Evolutionary conservation across 2,888 invertebrate species (phyloP).

Genomic region (Melanostoma scalare): DNA sequence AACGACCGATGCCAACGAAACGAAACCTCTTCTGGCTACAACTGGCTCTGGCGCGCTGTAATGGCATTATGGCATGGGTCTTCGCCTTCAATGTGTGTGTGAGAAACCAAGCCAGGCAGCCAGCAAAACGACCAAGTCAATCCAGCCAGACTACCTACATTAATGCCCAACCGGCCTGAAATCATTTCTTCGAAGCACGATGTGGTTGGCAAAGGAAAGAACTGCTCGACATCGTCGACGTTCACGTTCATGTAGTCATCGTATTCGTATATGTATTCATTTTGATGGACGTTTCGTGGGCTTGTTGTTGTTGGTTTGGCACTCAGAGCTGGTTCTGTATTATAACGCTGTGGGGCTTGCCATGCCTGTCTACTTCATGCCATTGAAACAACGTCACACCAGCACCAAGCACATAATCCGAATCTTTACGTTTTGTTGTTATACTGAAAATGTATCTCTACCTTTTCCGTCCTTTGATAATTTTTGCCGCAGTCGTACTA

Average conservation of each 20-base stretch:
- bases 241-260: constrained; percentile 20
- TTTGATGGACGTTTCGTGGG: constrained; percentile 50
- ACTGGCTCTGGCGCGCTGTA: constrained; percentile 28
- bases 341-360: constrained; percentile 48
- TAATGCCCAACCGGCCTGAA: constrained; percentile 71
- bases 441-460: constrained; percentile 5
- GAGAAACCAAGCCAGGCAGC: constrained; percentile 60
- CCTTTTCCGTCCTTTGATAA: constrained; percentile 50
- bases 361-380: constrained; percentile 44
- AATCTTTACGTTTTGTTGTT: not conserved
- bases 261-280: constrained; percentile 4
- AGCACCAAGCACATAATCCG: constrained; percentile 38
- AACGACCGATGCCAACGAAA: constrained; percentile 15
- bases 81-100: constrained; percentile 31
- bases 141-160: constrained; percentile 61
- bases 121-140: constrained; percentile 62
- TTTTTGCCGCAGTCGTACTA: constrained; percentile 48
- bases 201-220: constrained; percentile 57
- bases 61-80: not conserved
- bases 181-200: constrained; percentile 70
- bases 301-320: constrained; percentile 35
- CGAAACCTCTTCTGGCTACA: constrained; percentile 38
- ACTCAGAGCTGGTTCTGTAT: constrained; percentile 34
- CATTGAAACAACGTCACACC: constrained; percentile 35
- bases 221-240: constrained; percentile 44